Base-by-base conservation (phyloP, 2,797 vertebrate species). In the Chloroceryle amazona region DNA sequence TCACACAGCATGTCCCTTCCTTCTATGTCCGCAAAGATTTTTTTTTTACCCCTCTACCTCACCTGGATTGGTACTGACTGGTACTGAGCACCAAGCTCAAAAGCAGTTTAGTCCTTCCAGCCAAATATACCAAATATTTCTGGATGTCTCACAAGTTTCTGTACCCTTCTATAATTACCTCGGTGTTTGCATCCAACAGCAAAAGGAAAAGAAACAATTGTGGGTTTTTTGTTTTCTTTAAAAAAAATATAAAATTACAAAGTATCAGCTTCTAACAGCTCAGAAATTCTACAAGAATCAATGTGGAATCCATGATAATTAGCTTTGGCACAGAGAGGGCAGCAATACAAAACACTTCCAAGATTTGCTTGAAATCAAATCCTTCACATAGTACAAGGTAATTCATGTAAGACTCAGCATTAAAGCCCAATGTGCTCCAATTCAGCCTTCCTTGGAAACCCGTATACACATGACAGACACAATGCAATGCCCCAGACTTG, bases 401-500 rank as follows among this genome's bases (percentile, higher is more conserved):
- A 72, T 41, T 70, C 28, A 42, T 26, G 1, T 4, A 37, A 91
- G 16, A 62, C 14, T 51, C 46, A 15, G 29, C 22, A 68, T 55
- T 54, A 60, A 89, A 93, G 14, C 18, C 22, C 10, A 51, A 18
- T 1, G 1, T 3, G 10, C 5, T 17, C 8, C 7, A 16, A 42
- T 47, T 79, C 33, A 75, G 1, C 37, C 16, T 86, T 39, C 11
- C 16, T 78, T 22, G 61, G 33, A 52, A 94, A 66, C 19, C 17
- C 37, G 20, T 4, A 11, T 1, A 37, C 6, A 39, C 2, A 10
- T 4, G 4, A n/a, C 9, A n/a, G 14, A 7, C 2, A 39, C 10
- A 54, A 9, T 22, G 19, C 15, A 76, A 23, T 15, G 21, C 28
- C 20, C 19, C 57, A 71, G 8, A 46, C 35, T 31, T 82, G 35